Conservation (phyloP, 2,888 invertebrate species). For the Drosophila aldrichi region DNA sequence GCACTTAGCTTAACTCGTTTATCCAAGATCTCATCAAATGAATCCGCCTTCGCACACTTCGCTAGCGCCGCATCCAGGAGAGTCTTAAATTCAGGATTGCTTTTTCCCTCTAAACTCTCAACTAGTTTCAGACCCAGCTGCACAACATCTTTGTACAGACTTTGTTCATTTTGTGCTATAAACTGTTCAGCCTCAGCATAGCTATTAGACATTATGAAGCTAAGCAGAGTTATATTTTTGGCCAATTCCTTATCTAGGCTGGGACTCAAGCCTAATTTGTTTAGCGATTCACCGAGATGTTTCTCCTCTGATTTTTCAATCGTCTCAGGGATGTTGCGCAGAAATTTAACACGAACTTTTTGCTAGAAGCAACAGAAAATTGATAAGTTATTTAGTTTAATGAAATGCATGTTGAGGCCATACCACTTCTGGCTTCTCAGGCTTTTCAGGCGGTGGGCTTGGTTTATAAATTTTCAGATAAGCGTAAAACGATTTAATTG, state of each 20-base stretch:
- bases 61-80: conserved; percentile 70
- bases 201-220: conserved; percentile 89
- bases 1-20: conserved; percentile 65
- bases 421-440: conserved; percentile 84
- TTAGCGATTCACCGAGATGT: conserved; percentile 45
- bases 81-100: conserved; percentile 59
- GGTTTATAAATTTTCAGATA: conserved; percentile 86
- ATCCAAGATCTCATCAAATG: conserved; percentile 82
- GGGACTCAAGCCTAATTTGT: conserved; percentile 29
- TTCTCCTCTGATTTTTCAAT: conserved; percentile 88
- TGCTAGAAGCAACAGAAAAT: conserved; percentile 81
- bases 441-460: conserved; percentile 43
- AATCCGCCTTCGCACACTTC: conserved; percentile 29
- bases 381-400: neutral
- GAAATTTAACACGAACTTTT: conserved; percentile 91
- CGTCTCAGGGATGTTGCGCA: conserved; percentile 94
- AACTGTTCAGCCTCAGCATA: conserved; percentile 85
- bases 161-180: conserved; percentile 11
- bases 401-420: conserved; percentile 29
- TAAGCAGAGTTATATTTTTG: conserved; percentile 88
- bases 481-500: conserved; percentile 91
- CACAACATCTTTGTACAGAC: conserved; percentile 38
- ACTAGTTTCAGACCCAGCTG: conserved; percentile 20
- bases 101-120: conserved; percentile 23
- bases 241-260: conserved; percentile 83